Percentiles rank a stretch among this genome's conserved stretches.
Conservation (phyloP, 2,797 vertebrate species). For the Neoniphon sammara region DNA sequence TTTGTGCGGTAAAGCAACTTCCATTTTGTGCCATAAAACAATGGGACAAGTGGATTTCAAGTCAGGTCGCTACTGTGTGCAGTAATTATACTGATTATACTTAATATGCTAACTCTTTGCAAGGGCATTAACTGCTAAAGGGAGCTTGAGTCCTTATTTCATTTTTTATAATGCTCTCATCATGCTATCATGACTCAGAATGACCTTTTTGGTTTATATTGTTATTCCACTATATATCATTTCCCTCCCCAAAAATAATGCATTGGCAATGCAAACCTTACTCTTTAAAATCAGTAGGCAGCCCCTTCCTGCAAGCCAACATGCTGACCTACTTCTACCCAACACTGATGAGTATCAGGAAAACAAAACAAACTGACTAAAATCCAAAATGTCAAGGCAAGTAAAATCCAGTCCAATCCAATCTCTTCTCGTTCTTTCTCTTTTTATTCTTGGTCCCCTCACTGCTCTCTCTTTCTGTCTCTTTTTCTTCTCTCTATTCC, state of each 20-base stretch:
- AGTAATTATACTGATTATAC: too few species aligned
- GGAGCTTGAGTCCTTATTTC: too few species aligned
- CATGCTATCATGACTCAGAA: too few species aligned
- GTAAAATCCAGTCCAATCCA: not conserved
- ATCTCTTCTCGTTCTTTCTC: not conserved
- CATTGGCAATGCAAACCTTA: not conserved
- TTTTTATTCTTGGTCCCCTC: not conserved
- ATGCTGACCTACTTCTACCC: conserved; percentile 44
- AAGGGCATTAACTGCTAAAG: too few species aligned
- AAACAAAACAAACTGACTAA: not conserved
- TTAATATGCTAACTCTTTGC: too few species aligned
- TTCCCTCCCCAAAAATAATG: not conserved
- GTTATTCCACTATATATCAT: too few species aligned
- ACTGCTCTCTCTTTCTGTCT: not conserved
- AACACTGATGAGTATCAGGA: conserved; percentile 25
- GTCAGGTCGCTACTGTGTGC: too few species aligned
- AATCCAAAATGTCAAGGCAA: conserved; percentile 38
- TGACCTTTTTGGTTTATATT: too few species aligned
- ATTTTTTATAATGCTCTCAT: too few species aligned
- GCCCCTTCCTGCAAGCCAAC: conserved; percentile 20
- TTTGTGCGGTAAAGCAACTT: too few species aligned
- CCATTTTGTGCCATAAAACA: too few species aligned
- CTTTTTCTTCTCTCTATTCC: conserved; percentile 24
- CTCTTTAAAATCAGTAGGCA: conserved; percentile 5
- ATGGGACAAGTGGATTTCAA: too few species aligned